These are phyloP conservation scores for Bombus vancouverensis DNA, from an alignment of 1,140 invertebrate species.

Conservation along the genomic window DNA sequence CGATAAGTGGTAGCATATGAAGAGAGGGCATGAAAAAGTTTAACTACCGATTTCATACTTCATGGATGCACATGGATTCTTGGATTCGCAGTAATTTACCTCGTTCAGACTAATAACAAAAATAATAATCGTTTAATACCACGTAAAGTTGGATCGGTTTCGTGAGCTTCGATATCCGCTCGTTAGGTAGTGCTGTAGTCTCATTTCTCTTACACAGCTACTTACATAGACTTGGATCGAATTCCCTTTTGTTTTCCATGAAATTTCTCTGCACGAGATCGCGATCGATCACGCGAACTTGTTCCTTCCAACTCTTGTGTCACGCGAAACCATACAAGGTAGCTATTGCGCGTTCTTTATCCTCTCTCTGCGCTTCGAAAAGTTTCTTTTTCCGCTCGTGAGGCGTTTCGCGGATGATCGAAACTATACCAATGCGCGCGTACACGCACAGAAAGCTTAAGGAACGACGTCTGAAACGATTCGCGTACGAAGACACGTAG, in stretches of 20 bases:
- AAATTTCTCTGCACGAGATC: neutral
- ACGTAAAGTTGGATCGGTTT: too few species aligned
- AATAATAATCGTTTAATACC: too few species aligned
- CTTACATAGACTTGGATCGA: too few species aligned
- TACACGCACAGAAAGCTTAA: neutral
- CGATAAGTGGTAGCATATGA: neutral
- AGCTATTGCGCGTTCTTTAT: too few species aligned
- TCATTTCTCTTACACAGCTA: too few species aligned
- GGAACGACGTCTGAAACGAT: neutral
- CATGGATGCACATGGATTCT: neutral
- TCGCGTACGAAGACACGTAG: slow-evolving; percentile 11
- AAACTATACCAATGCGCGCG: neutral
- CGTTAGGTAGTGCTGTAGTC: too few species aligned
- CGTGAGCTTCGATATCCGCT: too few species aligned
- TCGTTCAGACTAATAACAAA: neutral
- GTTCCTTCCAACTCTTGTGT: neutral
- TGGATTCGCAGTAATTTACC: neutral
- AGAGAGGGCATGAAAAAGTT: neutral
- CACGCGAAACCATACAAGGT: neutral
- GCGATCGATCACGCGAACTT: slow-evolving; percentile 16
- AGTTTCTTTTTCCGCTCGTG: neutral
- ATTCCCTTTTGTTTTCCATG: neutral
- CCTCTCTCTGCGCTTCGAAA: neutral
- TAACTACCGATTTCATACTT: neutral
- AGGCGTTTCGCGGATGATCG: slow-evolving; percentile 20